These are phyloP conservation scores for Hippocampus zosterae DNA, from an alignment of 2,113 vertebrate genomes.

Conservation along the genomic window DNA sequence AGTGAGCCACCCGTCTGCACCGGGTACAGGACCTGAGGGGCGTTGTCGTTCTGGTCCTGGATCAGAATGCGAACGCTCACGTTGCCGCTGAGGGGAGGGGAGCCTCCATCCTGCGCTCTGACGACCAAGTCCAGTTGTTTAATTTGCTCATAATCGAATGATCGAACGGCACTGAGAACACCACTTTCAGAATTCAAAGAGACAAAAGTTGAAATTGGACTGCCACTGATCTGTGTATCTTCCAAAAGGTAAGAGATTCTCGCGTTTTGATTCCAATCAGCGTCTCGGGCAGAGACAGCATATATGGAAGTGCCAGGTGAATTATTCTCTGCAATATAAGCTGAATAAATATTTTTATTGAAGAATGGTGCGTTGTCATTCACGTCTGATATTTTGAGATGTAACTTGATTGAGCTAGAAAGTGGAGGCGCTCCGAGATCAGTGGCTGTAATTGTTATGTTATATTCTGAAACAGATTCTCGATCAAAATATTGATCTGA, in stretches of 20 bases:
- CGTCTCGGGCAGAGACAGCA: slow-evolving; percentile 18
- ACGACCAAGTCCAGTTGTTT: slow-evolving; percentile 15
- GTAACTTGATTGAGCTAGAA: not conserved
- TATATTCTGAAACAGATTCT: slow-evolving; percentile 31
- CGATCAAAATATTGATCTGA: slow-evolving; percentile 34
- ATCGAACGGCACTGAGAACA: slow-evolving; percentile 3
- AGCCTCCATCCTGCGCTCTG: slow-evolving; percentile 49
- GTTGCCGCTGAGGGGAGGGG: slow-evolving; percentile 26
- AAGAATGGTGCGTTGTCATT: not conserved
- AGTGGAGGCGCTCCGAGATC: not conserved
- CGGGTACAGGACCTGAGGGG: slow-evolving; percentile 9
- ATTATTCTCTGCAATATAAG: slow-evolving; percentile 48
- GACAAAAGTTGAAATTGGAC: not conserved
- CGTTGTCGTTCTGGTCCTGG: slow-evolving; percentile 76
- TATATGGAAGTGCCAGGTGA: slow-evolving; percentile 34
- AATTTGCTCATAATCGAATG: slow-evolving; percentile 51
- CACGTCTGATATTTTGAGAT: not conserved
- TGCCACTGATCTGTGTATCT: not conserved
- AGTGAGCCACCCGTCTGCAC: not conserved
- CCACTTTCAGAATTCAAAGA: not conserved
- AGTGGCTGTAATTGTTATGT: slow-evolving; percentile 30
- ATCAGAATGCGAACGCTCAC: slow-evolving; percentile 29
- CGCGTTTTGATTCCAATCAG: slow-evolving; percentile 18
- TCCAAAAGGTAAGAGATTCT: not conserved
- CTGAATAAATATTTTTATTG: slow-evolving; percentile 10